phyloP scores from a whole-genome alignment of 2,113 vertebrate species.

The Catagonus wagneri region DNA sequence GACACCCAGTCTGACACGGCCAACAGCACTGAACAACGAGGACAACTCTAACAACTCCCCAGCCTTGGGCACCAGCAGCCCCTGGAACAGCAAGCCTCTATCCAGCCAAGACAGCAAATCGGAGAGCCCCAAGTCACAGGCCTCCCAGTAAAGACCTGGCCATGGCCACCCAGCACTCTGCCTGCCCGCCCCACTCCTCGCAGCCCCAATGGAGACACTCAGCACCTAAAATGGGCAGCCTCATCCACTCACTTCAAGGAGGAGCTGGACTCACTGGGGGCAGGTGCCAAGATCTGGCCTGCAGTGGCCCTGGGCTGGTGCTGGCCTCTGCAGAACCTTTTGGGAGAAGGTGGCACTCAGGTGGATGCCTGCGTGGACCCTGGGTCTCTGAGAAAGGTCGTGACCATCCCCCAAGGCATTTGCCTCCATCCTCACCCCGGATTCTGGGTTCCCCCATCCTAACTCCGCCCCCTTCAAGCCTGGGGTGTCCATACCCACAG shows the following conservation, averaged over 20 bases:
- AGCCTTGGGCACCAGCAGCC: slow-evolving; percentile 96
- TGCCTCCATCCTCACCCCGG: slow-evolving; percentile 61
- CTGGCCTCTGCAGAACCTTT: slow-evolving; percentile 77
- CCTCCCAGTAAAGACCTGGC: slow-evolving; percentile 93
- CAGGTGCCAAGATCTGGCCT: slow-evolving; percentile 74
- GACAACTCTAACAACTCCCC: slow-evolving; percentile 99
- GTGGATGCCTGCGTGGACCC: slow-evolving; percentile 57
- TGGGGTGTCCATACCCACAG: slow-evolving; percentile 55
- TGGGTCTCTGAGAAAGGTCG: slow-evolving; percentile 72
- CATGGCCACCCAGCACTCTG: slow-evolving; percentile 68
- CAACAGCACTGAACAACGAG: slow-evolving; percentile 98
- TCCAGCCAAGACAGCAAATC: slow-evolving; percentile 99
- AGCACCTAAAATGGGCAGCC: slow-evolving; percentile 73
- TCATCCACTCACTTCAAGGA: slow-evolving; percentile 86
- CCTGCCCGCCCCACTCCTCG: slow-evolving; percentile 75
- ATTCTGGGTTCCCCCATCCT: slow-evolving; percentile 66
- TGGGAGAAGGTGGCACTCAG: slow-evolving; percentile 65
- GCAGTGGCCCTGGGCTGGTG: slow-evolving; percentile 70
- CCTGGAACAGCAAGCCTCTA: slow-evolving; percentile 99
- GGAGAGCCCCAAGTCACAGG: slow-evolving; percentile 98
- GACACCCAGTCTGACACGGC: slow-evolving; percentile 98
- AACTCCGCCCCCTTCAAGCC: slow-evolving; percentile 70
- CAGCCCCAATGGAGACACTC: slow-evolving; percentile 81
- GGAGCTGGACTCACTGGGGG: slow-evolving; percentile 87
- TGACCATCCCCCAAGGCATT: slow-evolving; percentile 61